A percentile compares a stretch with the other conserved stretches of the same genome.
phyloP scores from a whole-genome alignment of 2,888 invertebrate species.

The Netelia fuscicornis region DNA sequence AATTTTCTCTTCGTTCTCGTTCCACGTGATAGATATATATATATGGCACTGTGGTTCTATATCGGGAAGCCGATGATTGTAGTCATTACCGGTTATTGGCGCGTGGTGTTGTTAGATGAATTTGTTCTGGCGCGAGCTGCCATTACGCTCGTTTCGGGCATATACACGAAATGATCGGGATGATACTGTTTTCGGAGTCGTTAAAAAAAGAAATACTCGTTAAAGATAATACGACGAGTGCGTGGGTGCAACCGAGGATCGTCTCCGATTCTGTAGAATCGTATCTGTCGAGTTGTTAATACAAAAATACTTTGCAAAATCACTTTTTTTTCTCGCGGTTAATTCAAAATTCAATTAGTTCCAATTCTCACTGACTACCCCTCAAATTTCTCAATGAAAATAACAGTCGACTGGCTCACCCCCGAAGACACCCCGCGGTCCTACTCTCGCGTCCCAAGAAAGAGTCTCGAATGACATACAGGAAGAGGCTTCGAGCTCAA shows the following conservation, averaged over 20 bases:
- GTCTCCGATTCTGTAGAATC: too few species aligned
- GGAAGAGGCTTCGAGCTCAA: slow-evolving; percentile 42
- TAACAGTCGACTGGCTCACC: slow-evolving; percentile 11
- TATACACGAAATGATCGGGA: slow-evolving; percentile 38
- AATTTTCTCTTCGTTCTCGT: slow-evolving; percentile 61
- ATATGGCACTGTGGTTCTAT: slow-evolving; percentile 69
- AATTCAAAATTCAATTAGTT: not conserved
- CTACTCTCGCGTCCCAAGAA: slow-evolving; percentile 33
- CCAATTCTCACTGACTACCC: not conserved
- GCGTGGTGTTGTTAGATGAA: slow-evolving; percentile 55
- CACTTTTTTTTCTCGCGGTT: not conserved
- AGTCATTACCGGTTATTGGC: slow-evolving; percentile 79
- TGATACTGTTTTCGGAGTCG: slow-evolving; percentile 23
- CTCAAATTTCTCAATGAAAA: not conserved
- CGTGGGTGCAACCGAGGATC: slow-evolving; percentile 7
- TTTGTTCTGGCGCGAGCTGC: slow-evolving; percentile 62
- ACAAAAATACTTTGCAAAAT: too few species aligned
- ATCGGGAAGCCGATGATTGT: slow-evolving; percentile 80
- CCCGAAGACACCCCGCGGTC: slow-evolving; percentile 24
- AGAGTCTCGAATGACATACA: slow-evolving; percentile 62
- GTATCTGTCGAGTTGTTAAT: not conserved
- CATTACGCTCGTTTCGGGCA: slow-evolving; percentile 60
- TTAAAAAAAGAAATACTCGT: slow-evolving; percentile 39
- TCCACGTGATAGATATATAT: slow-evolving; percentile 22
- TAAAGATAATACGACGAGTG: slow-evolving; percentile 52